Evolutionary conservation across 2,888 invertebrate genomes (phyloP).

Genomic region (Cantharis rufa): DNA sequence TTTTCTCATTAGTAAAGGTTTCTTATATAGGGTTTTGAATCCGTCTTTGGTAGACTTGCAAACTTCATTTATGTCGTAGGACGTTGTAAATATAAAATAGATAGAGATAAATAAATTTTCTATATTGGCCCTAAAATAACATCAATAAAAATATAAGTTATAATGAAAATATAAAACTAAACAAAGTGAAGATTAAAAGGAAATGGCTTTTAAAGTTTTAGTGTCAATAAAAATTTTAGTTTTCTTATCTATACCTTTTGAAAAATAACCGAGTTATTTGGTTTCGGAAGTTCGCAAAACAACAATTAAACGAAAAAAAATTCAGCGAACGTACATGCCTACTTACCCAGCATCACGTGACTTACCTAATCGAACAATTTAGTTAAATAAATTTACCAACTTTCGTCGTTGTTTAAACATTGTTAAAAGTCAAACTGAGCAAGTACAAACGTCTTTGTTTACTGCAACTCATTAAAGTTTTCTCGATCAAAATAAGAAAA

Average conservation of each 20-base stretch:
- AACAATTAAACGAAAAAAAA: neutral
- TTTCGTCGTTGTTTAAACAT: neutral
- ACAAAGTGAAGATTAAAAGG: neutral
- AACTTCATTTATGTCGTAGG: neutral
- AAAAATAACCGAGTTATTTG: neutral
- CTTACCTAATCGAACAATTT: neutral
- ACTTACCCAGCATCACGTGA: too few relatives aligned
- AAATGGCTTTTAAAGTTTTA: neutral
- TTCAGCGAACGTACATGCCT: too few relatives aligned
- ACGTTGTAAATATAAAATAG: neutral
- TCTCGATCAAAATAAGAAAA: neutral
- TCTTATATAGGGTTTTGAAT: neutral
- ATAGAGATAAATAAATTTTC: neutral
- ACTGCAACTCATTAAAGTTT: neutral
- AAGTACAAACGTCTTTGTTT: neutral
- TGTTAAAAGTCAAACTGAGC: neutral
- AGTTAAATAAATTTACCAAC: neutral
- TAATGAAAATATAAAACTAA: neutral
- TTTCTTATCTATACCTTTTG: neutral
- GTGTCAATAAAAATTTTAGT: neutral
- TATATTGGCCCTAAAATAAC: neutral
- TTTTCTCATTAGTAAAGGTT: neutral
- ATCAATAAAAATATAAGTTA: neutral
- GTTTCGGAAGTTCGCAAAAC: neutral
- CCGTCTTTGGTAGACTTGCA: neutral